These are phyloP conservation scores for Anhinga rufa DNA, from an alignment of 2,113 vertebrate species.

Conservation along the genomic window DNA sequence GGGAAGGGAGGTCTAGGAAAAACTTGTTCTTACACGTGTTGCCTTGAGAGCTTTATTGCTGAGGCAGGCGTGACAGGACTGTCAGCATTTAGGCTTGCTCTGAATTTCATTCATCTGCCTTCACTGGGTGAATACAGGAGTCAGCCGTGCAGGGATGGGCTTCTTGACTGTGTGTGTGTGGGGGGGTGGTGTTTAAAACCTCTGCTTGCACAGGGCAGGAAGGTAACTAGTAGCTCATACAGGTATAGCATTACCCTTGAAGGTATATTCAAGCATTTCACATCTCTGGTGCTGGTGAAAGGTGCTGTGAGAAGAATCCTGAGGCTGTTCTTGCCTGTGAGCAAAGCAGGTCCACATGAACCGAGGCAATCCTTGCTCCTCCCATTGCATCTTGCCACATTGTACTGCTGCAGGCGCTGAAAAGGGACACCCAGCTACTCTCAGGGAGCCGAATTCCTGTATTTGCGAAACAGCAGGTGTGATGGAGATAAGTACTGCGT, in stretches of 20 bases:
- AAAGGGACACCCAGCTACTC: background rate
- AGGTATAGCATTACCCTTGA: background rate
- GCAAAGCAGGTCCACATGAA: background rate
- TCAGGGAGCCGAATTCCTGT: background rate
- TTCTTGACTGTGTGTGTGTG: background rate
- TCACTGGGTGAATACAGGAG: background rate
- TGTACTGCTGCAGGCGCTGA: background rate
- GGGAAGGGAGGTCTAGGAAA: background rate
- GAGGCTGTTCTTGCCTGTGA: background rate
- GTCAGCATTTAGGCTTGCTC: background rate
- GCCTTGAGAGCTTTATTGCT: background rate
- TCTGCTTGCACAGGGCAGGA: background rate
- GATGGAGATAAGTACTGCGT: background rate
- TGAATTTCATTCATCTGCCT: background rate
- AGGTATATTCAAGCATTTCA: background rate
- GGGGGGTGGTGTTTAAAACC: background rate
- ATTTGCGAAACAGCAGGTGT: background rate
- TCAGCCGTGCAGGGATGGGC: background rate
- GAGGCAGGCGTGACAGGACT: background rate
- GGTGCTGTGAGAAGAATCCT: background rate
- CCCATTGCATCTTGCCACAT: background rate
- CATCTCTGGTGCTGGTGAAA: background rate
- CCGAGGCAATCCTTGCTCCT: conserved; percentile 3
- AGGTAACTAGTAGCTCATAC: background rate
- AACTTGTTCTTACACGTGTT: background rate